Evolutionary conservation across 2,797 vertebrate genomes (phyloP).

Genomic region (Acropternis orthonyx): DNA sequence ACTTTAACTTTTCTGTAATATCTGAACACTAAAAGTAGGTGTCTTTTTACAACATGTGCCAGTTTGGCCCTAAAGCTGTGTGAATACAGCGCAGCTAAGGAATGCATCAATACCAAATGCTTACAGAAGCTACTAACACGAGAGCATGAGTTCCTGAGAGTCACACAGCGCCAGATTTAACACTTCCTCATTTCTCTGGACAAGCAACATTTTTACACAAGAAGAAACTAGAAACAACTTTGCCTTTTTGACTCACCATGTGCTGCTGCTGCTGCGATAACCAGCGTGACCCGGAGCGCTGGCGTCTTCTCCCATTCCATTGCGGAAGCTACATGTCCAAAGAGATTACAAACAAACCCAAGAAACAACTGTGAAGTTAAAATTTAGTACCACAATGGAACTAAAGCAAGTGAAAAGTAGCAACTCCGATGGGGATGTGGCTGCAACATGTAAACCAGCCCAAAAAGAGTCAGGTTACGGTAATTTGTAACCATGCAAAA

Average conservation of each 20-base stretch:
- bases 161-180: background rate
- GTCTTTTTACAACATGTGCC: background rate
- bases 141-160: background rate
- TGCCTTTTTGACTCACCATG: background rate
- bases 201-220: background rate
- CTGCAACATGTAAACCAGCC: conserved; percentile 12
- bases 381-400: background rate
- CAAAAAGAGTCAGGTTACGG: background rate
- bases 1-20: background rate
- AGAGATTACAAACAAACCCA: background rate
- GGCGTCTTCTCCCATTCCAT: fast-evolving
- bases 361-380: background rate
- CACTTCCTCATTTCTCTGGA: background rate
- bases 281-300: fast-evolving
- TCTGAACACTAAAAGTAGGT: background rate
- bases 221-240: background rate
- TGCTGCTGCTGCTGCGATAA: background rate
- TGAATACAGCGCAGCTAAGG: background rate
- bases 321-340: background rate
- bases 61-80: background rate
- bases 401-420: background rate
- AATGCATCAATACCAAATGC: background rate
- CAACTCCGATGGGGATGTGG: background rate
- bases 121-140: background rate
- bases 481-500: conserved; percentile 10